A percentile compares a stretch with the other conserved stretches of the same genome.
phyloP scores from a whole-genome alignment of 2,888 invertebrate genomes.

The Sympetrum striolatum region DNA sequence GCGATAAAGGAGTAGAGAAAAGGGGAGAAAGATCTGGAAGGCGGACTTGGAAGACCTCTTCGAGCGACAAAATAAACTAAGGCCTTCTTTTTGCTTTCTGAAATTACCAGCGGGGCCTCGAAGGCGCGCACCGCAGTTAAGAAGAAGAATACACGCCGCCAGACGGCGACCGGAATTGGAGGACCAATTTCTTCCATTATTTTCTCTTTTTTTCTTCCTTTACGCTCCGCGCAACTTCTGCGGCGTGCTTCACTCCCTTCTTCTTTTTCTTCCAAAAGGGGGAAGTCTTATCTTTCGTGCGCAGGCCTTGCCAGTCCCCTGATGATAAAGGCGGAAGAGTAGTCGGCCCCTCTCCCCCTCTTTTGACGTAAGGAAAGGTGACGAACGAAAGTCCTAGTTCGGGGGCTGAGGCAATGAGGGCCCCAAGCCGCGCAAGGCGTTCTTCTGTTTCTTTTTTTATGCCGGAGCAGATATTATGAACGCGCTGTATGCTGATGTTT shows the following conservation, averaged over 20 bases:
- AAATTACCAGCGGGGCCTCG: background rate
- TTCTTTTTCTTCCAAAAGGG: background rate
- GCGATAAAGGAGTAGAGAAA: background rate
- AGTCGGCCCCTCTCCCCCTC: background rate
- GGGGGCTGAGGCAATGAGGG: background rate
- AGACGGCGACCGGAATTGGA: constrained; percentile 14
- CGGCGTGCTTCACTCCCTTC: background rate
- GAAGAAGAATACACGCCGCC: background rate
- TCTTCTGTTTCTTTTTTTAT: background rate
- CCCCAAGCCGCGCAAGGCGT: background rate
- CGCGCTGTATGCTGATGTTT: background rate
- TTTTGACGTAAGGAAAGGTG: background rate
- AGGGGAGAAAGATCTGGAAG: background rate
- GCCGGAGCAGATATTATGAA: background rate
- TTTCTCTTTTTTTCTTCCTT: background rate
- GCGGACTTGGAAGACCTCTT: background rate
- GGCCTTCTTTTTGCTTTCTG: background rate
- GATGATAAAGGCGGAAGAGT: background rate
- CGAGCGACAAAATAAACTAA: background rate
- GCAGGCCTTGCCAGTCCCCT: constrained; percentile 5
- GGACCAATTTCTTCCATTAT: background rate
- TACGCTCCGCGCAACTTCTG: background rate
- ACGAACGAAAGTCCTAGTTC: background rate
- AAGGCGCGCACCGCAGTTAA: background rate
- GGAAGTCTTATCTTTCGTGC: constrained; percentile 18